Base-by-base conservation (phyloP, 2,797 vertebrate species). In the Aythya fuligula region DNA sequence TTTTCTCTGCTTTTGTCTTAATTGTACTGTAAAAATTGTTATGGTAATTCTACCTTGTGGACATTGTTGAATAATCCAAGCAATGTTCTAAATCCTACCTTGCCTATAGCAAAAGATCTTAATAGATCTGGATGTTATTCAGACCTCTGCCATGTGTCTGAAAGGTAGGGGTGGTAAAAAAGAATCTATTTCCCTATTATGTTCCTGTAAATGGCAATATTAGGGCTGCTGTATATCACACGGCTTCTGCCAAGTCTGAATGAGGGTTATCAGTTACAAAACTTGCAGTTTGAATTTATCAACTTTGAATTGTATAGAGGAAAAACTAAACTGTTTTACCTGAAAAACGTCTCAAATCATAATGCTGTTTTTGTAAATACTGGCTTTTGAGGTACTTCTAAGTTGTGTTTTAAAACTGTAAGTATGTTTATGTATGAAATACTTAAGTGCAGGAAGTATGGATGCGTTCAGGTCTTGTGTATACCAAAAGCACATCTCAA, bases 171-270 rank as follows among this genome's bases (percentile, higher is more conserved):
- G 2, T 30, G 28, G 16, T 53, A 32, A 32, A 39, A 32, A 71
- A 71, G 27, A 64, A 41, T 39, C 10, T 22, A 25, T 24, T 39
- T 66, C 32, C 45, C 34, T 18, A 9, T 15, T 64, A 15, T 73
- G 34, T 32, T 61, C 25, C 47, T 47, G 18, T 36, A 22, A 64
- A 30, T 15, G 76, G 32, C 61, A 67, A 8, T 47, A 14, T 13
- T 5, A 1, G 30, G 38, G 45, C 4, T 70, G 56, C 9, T 70
- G 45, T 45, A 7, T 36, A 10, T 28, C 76, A 9, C 0, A 0
- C 11, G 34, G 25, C 64, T 58, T 64, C 53, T 88, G 73, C 57
- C 3, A 28, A 71, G n/a, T 51, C n/a, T 47, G n/a, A 24, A 11
- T 47, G 76, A 67, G 53, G n/a, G 43, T 53, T 45, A 39, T 11